Base-by-base conservation (phyloP, 2,797 vertebrate species). In the Novumbra hubbsi region DNA sequence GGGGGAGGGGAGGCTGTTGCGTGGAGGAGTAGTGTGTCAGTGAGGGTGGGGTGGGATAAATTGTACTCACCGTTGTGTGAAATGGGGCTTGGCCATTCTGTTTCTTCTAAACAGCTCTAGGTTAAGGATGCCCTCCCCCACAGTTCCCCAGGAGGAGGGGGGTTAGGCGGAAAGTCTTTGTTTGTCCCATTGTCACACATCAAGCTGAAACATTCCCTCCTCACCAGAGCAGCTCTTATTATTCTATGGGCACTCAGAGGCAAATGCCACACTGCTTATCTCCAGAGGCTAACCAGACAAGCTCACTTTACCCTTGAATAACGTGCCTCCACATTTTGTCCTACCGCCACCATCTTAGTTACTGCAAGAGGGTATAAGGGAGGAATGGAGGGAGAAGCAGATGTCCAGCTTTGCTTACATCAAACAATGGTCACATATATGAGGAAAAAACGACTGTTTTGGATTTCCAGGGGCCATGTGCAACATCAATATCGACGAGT, bases 401-500 rank as follows among this genome's bases (percentile, higher is more conserved):
- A 17, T 24, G 52, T 81, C 82, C 72, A 79, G 81, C 80, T 85
- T 78, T 74, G 70, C 38, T 38, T 73, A 67, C 38, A 32, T 16
- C 4, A n/a, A 68, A 72, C 50, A 76, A 68, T 71, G 66, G 49
- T 34, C 48, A 69, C 41, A 69, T n/a, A n/a, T 55, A 14, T 27
- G 48, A 32, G 32, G 5, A 6, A 30, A 65, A 62, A 72, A 27
- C 38, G 65, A n/a, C 5, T n/a, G n/a, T 41, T 4, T 72, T 27
- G 4, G 4, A 21, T 71, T 77, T 79, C 34, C 89, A 99, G 98
- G 98, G 28, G 88, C 89, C 48, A 96, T 98, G 96, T 99, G 98
- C 75, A 96, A 95, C 84, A 90, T 98, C 85, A 96, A 99, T 88
- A 96, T 97, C 0, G 95, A 99, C 0, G 98, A 99, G 65, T 99